phyloP scores from a whole-genome alignment of 2,113 vertebrate species.

The Eudyptes chrysolophus region DNA sequence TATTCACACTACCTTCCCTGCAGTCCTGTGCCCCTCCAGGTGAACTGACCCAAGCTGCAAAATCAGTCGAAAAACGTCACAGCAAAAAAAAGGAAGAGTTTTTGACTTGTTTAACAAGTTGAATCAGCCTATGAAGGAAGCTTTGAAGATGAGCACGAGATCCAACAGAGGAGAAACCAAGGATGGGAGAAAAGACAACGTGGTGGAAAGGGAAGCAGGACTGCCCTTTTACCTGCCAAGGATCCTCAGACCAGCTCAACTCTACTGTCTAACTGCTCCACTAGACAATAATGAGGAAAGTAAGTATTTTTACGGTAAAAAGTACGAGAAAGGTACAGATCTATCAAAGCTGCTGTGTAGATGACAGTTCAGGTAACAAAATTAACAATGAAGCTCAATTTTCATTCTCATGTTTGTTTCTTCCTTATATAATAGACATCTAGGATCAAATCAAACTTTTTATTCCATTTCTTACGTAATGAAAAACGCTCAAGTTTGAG shows the following conservation, averaged over 20 bases:
- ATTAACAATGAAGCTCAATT: not conserved
- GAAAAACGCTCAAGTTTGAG: not conserved
- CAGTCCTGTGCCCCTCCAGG: not conserved
- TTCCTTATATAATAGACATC: not conserved
- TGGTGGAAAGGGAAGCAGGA: not conserved
- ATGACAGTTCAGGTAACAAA: not conserved
- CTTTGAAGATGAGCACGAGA: not conserved
- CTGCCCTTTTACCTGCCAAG: not conserved
- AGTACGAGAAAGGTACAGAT: not conserved
- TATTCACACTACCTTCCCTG: not conserved
- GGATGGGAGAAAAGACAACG: not conserved
- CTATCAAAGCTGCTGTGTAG: not conserved
- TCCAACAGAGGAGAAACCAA: not conserved
- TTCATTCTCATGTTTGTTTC: not conserved
- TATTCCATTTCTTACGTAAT: not conserved
- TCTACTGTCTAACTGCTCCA: not conserved
- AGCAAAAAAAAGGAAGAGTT: rapidly evolving
- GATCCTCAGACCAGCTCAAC: not conserved
- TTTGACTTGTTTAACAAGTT: not conserved
- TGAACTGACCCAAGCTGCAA: not conserved
- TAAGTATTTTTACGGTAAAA: not conserved
- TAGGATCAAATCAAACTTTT: not conserved
- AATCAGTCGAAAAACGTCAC: not conserved
- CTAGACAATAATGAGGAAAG: not conserved
- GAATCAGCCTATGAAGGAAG: not conserved